Base-by-base conservation (phyloP, 2,888 invertebrate species). In the Emmelina monodactyla region DNA sequence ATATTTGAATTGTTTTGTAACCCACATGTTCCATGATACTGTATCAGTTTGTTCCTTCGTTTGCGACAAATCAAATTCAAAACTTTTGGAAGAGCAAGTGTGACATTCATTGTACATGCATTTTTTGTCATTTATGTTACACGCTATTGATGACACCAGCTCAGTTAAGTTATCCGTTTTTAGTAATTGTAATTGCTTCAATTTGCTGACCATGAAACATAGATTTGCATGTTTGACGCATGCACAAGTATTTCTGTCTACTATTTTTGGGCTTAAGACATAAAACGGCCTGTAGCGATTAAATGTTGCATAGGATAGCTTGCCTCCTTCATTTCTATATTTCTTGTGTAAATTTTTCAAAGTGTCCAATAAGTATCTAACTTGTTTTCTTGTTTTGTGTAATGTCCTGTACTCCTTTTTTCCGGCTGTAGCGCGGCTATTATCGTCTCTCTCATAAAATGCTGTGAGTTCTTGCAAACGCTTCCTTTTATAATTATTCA, bases 151-250 rank as follows among this genome's bases (percentile, higher is more conserved):
- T 13, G 34, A 22, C 11, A 37, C 32, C 22, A 41, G 32, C 6
- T 40, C 40, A 38, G 37, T 40, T 14, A 40, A 14, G 15, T 37
- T 35, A 11, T 35, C 22, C n/a, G 32, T 35, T n/a, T 38, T 28
- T 14, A 43, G 22, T 7, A 45, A 15, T 14, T 32, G 28, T 13
- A 16, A 16, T n/a, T 31, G 40, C n/a, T 45, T 38, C 5, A 41
- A 31, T 29, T 28, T 19, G 22, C 40, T 37, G 12, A 39, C 32
- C 28, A 38, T 16, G 15, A 45, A 43, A 33, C 40, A 38, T 39
- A 42, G 39, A 29, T 42, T 44, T 1, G 34, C 32, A 30, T 43
- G 43, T 32, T 43, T 45, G 2, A 31, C 32, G 22, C 45, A 45
- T 13, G 39, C 42, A 30, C 43, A 45, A 22, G 31, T 44, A 22